Evolutionary conservation across 2,888 invertebrate species (phyloP), one percentile per base, ranked within the genome.

Genomic region (Athetis lepigone): DNA sequence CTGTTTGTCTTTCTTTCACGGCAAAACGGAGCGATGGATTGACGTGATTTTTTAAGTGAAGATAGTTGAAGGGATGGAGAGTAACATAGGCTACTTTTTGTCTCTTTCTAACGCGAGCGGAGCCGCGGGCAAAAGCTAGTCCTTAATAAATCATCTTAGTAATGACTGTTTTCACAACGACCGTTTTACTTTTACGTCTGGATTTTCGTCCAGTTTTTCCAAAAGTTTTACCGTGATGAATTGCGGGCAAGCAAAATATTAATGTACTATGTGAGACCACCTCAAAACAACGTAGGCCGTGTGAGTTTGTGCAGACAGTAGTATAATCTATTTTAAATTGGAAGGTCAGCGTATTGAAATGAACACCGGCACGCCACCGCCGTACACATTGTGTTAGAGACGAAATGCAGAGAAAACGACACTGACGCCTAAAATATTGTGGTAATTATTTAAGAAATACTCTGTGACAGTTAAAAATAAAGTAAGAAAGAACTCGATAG

Each of bases 301-400:
- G 65, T 50, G 71, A 63, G 63, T 68, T 56, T 56, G 60, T 61
- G 64, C 74, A 65, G 65, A 66, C 79, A 79, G 80, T 71, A 72
- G 54, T 69, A 71, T 73, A 83, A 88, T 92, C 93, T 94, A 94
- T 93, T 94, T 93, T 92, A 90, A 92, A 91, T 92, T 88, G 88
- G 90, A 93, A 93, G 93, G 93, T 92, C 93, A 90, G 75, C 77
- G 82, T 81, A 82, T 80, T 81, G 83, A 81, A 81, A 85, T 79
- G 81, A 79, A 81, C 50, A 75, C 70, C 81, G 52, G 57, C 64
- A 56, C 61, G 80, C 33, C 33, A 33, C 33, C 33, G 33, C 64
- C 51, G 57, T 78, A 79, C 74, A 77, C 74, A 75, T 67, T 79
- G 83, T 75, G 62, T 70, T 67, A 70, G 66, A 68, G 68, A 80